A percentile compares a stretch with the other conserved stretches of the same genome.
Conservation (phyloP, 2,888 invertebrate genomes). For the Zhuqinia jingwanae region DNA sequence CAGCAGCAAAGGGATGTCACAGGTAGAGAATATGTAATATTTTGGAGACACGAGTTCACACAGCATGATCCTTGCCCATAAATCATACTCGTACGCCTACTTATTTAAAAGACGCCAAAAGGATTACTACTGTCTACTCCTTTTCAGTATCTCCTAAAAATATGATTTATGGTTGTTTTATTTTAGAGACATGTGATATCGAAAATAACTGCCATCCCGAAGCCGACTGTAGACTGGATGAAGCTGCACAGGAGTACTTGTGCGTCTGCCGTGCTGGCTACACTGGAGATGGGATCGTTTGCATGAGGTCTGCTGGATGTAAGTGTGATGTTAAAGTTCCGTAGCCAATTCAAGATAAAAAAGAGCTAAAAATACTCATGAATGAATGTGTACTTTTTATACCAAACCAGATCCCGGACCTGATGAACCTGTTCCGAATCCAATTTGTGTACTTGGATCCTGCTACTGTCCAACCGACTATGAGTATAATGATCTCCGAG, state of each 20-base stretch:
- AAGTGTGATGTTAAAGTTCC: conserved; percentile 24
- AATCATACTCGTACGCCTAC: background rate
- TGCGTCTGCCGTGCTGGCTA: conserved; percentile 83
- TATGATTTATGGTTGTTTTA: conserved; percentile 9
- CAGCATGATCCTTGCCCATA: background rate
- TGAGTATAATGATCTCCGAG: conserved; percentile 81
- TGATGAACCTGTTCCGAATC: conserved; percentile 79
- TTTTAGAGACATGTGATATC: conserved; percentile 84
- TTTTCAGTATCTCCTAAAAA: conserved; percentile 2
- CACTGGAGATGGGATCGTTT: conserved; percentile 83
- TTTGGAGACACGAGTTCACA: background rate
- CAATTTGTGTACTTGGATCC: conserved; percentile 82
- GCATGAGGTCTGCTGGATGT: conserved; percentile 73
- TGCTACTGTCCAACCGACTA: conserved; percentile 86
- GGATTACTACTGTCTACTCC: background rate
- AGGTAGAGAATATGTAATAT: too few species aligned
- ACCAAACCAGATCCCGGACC: conserved; percentile 80
- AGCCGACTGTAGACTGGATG: conserved; percentile 85
- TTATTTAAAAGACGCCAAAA: background rate
- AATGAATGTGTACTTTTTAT: conserved; percentile 69
- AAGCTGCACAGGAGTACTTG: conserved; percentile 80
- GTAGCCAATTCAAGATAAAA: conserved; percentile 4
- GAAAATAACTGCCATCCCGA: conserved; percentile 90
- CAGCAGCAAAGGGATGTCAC: conserved; percentile 54
- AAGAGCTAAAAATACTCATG: conserved; percentile 68